phyloP scores from a whole-genome alignment of 2,113 vertebrate genomes.

The Electrona antarctica region DNA sequence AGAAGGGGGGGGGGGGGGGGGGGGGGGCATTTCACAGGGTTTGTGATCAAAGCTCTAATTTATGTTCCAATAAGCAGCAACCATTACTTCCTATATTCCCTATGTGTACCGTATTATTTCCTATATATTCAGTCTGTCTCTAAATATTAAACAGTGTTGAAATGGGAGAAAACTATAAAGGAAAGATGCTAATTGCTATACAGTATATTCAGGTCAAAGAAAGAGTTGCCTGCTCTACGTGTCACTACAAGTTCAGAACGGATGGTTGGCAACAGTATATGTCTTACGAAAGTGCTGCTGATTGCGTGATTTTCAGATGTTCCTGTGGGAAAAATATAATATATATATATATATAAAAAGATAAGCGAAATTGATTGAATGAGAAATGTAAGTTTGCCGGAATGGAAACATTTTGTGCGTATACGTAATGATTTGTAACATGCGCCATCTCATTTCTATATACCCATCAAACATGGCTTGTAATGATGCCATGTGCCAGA shows the following conservation, averaged over 20 bases:
- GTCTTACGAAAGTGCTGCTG: not conserved
- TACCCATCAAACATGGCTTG: slow-evolving; percentile 44
- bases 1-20: no score
- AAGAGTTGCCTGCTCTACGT: slow-evolving; percentile 11
- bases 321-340: not conserved
- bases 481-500: slow-evolving; percentile 65
- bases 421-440: slow-evolving; percentile 42
- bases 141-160: not conserved
- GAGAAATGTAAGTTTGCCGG: slow-evolving; percentile 28
- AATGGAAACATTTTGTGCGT: slow-evolving; percentile 35
- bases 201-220: slow-evolving; percentile 18
- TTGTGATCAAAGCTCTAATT: not conserved
- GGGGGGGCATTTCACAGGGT: not conserved
- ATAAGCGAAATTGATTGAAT: slow-evolving; percentile 16
- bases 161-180: slow-evolving; percentile 1
- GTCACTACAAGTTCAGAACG: slow-evolving; percentile 35
- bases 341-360: not conserved
- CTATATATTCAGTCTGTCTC: not conserved
- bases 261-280: slow-evolving; percentile 14
- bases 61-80: not conserved
- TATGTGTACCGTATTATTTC: not conserved
- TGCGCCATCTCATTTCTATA: slow-evolving; percentile 61
- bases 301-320: not conserved
- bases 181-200: slow-evolving; percentile 13
- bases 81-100: not conserved